A percentile compares a stretch with the other conserved stretches of the same genome.
These are phyloP conservation scores for Alosa sapidissima DNA, from an alignment of 2,797 vertebrate genomes.

Conservation along the genomic window DNA sequence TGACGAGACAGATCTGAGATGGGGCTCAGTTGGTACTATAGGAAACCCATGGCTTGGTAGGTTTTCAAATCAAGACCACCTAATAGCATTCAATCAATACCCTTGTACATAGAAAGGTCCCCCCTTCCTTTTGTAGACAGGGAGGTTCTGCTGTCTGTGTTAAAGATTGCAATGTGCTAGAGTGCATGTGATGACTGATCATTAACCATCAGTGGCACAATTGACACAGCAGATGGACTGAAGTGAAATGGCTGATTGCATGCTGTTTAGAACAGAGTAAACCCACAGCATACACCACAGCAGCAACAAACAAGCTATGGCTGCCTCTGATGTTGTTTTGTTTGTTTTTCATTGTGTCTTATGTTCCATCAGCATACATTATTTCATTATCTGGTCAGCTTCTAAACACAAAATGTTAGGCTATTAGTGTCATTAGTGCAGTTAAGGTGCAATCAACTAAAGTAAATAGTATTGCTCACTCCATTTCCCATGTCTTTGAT, in stretches of 20 bases:
- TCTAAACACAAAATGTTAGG: background rate
- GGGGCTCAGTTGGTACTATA: constrained; percentile 5
- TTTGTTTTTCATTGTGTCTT: background rate
- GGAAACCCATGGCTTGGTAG: constrained; percentile 20
- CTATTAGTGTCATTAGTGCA: background rate
- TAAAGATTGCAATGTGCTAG: background rate
- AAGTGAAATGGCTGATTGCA: constrained; percentile 13
- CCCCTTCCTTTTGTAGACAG: background rate
- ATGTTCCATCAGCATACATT: background rate
- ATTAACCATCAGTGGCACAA: background rate
- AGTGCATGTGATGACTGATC: background rate
- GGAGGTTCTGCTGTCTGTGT: background rate
- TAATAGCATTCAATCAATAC: background rate
- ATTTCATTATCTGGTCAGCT: background rate
- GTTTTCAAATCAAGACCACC: constrained; percentile 14
- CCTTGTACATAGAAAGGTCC: background rate
- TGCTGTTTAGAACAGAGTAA: background rate
- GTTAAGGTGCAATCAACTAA: too few relatives aligned
- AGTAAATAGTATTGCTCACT: too few relatives aligned
- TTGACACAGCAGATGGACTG: background rate
- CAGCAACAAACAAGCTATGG: background rate
- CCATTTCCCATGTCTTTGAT: too few relatives aligned
- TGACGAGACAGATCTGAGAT: constrained; percentile 20
- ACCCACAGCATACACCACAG: background rate
- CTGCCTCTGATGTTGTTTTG: background rate